Percentiles rank a stretch among this genome's conserved stretches.
Conservation (phyloP, 2,797 vertebrate species). For the Pelodytes ibericus region DNA sequence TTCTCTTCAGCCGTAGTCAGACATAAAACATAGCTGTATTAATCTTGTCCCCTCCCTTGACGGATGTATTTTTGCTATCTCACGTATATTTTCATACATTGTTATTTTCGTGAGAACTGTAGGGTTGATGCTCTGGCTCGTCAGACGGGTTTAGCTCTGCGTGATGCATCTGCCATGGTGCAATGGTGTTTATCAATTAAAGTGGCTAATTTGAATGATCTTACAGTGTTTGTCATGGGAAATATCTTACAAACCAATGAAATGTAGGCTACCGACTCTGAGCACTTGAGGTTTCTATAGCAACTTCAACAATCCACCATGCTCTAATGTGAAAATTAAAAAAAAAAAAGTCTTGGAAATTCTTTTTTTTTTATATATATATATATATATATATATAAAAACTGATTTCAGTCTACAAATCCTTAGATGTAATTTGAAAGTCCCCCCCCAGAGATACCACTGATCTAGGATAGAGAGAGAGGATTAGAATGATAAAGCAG, state of each 20-base stretch:
- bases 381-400: neutral
- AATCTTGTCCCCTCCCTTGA: too few species aligned
- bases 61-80: too few species aligned
- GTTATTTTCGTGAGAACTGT: too few species aligned
- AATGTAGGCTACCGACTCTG: neutral
- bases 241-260: neutral
- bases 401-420: neutral
- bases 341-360: too few species aligned
- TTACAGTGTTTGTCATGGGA: neutral
- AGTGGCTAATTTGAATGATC: neutral
- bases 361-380: too few species aligned
- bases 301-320: constrained; percentile 6
- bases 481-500: neutral
- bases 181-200: neutral
- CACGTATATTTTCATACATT: too few species aligned
- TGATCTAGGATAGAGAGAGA: neutral
- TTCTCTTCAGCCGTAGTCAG: too few species aligned
- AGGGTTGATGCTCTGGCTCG: neutral
- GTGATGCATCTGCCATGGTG: neutral
- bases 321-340: constrained; percentile 3
- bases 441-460: neutral
- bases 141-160: neutral
- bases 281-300: neutral
- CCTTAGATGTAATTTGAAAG: neutral
- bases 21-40: too few species aligned